Evolutionary conservation across 2,797 vertebrate genomes (phyloP), one percentile per base, ranked within the genome.

Genomic region (Eurystomus glaucurus): DNA sequence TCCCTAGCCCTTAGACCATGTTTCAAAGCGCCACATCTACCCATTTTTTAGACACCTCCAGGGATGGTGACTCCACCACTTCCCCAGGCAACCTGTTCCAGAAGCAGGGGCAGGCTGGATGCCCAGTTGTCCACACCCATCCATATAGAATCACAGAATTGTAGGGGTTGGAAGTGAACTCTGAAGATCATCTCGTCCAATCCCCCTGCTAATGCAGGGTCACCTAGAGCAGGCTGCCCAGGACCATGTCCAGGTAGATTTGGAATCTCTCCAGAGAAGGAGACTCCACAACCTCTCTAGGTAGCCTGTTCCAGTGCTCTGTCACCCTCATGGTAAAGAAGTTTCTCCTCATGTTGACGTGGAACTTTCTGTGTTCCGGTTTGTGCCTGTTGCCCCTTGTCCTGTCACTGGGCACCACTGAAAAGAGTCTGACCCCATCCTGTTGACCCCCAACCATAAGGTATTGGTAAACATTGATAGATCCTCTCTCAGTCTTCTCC

Each of bases 111-210:
- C 6, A 7, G 16, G 21, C 20, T 64, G 66, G 29, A 46, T 0
- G 0, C 18, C 45, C 2, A 0, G 4, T 13, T 64, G 29, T 43
- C 81, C 11, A 1, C 51, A 64, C 8, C 18, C 14, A 35, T 26
- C 60, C 14, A 6, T 19, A 9, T 18, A 52, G 22, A 43, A 55
- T 55, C 31, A n/a, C 20, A 55, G 31, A 21, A 55, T 55, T 10
- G 19, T n/a, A 55, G 31, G 31, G 19, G 54, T 14, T 55, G 54
- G 31, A 55, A 55, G 31, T 18, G 52, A 54, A 18, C 19, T 57
- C n/a, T 57, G 55, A 20, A 57, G 31, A 57, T n/a, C 31, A 21
- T 33, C n/a, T 57, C 21, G 20, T 57, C n/a, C 55, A 57, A 57
- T 11, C 12, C 55, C 8, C 20, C 55, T 33, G 55, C n/a, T 57